phyloP scores from a whole-genome alignment of 2,113 vertebrate species.

The Cavia aperea region DNA sequence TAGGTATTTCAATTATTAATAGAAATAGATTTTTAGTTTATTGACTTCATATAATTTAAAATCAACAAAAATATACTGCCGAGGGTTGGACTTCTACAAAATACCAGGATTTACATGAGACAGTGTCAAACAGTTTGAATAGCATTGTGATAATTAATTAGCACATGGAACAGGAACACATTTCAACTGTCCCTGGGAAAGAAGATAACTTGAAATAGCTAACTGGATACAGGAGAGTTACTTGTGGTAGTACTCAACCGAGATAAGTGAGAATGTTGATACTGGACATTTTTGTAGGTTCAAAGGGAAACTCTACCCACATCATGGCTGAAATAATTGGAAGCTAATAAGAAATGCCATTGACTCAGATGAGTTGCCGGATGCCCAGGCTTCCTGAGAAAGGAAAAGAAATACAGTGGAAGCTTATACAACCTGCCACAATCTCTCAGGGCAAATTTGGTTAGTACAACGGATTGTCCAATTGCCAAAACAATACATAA shows the following conservation, averaged over 20 bases:
- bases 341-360: constrained; percentile 70
- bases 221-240: constrained; percentile 67
- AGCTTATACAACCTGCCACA: constrained; percentile 9
- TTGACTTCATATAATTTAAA: not conserved
- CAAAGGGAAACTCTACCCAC: constrained; percentile 69
- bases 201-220: constrained; percentile 62
- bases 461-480: not conserved
- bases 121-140: not conserved
- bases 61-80: not conserved
- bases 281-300: constrained; percentile 67
- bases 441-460: not conserved
- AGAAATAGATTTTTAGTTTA: not conserved
- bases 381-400: constrained; percentile 55
- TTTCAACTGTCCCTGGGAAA: constrained; percentile 54
- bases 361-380: constrained; percentile 69
- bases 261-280: constrained; percentile 54
- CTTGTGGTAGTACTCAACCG: constrained; percentile 70
- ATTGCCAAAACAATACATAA: not conserved
- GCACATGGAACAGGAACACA: not conserved
- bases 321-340: constrained; percentile 70
- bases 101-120: not conserved
- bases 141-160: not conserved
- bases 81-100: not conserved
- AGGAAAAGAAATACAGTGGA: constrained; percentile 43
- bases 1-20: not conserved